Percentiles rank a stretch among this genome's conserved stretches.
These are phyloP conservation scores for Hyperoplus immaculatus DNA, from an alignment of 2,797 vertebrate species.

Conservation along the genomic window DNA sequence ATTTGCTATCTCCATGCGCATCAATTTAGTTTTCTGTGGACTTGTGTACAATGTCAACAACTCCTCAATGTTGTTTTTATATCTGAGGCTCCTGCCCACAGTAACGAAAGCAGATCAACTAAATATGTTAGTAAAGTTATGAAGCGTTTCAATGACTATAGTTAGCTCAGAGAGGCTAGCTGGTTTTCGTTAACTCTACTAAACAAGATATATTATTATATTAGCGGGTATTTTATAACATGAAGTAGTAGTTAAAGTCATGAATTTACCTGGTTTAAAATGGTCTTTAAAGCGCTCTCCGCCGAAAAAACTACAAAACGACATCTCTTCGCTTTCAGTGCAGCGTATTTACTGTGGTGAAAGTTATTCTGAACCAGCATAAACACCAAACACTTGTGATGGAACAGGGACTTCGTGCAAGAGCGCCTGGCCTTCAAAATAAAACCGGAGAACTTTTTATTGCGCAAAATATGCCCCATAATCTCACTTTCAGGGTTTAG, in stretches of 20 bases:
- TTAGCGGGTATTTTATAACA: background rate
- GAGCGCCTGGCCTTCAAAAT: slow-evolving; percentile 2
- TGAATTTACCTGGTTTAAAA: slow-evolving; percentile 87
- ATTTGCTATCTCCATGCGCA: background rate
- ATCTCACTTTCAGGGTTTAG: background rate
- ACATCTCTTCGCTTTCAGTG: slow-evolving; percentile 76
- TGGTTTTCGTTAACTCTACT: background rate
- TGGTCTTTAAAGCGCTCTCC: slow-evolving; percentile 90
- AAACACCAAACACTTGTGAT: too few species aligned
- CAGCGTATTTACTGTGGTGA: background rate
- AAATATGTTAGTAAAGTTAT: background rate
- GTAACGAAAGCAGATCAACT: background rate
- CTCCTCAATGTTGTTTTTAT: rapidly evolving
- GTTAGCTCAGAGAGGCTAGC: background rate
- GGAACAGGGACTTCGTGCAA: slow-evolving; percentile 18
- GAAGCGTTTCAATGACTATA: too few species aligned
- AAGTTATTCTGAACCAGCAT: background rate
- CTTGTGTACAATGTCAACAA: rapidly evolving
- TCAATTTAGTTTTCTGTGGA: rapidly evolving
- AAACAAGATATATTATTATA: too few species aligned
- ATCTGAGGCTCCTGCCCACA: rapidly evolving
- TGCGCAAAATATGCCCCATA: background rate
- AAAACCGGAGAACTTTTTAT: background rate
- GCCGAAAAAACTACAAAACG: slow-evolving; percentile 90
- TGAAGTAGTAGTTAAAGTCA: background rate